Base-by-base conservation (phyloP, 2,888 invertebrate species). In the Enchytraeus crypticus region DNA sequence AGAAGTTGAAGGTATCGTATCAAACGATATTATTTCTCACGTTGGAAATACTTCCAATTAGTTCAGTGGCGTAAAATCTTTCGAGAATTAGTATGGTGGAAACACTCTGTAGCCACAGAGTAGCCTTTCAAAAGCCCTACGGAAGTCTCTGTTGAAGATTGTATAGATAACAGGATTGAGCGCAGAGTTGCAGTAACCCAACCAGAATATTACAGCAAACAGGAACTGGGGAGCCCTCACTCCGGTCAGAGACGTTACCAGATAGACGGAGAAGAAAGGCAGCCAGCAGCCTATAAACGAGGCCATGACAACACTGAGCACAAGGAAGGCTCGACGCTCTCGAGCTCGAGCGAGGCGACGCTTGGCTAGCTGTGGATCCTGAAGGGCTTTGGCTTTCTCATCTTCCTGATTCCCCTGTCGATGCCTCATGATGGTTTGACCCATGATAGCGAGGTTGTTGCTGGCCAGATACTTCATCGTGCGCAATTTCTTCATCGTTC, bases 261-360 rank as follows among this genome's bases (percentile, higher is more conserved):
- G 74, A 65, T 82, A 81, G 64, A 80, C 70, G 3, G 75, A 88
- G 85, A 97, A 98, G 81, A 98, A 98, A 0, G 97, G 97, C 75
- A 97, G 83, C 97, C 97, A 97, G 77, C 95, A 95, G 62, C 93
- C 88, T 71, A 97, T 96, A 79, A 98, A 98, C 71, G 95, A 92
- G 65, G 93, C 95, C 91, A 98, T 93, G 70, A 98, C 97, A 64
- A 98, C 85, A 43, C 97, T 97, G 68, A 98, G 82, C 68, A 98
- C 95, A 29, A 98, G 83, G 0, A 96, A 97, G 2, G 98, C 97
- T 51, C 97, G 84, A 73, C 97, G 89, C 81, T 98, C 97, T 77
- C 93, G 91, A 73, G 95, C 93, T 68, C 93, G 84, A 0, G 95
- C 95, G 72, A 96, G 84, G 71, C 92, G 84, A 62, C 92, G 85